Evolutionary conservation across 2,888 invertebrate species (phyloP).

Genomic region (Nebria salina): DNA sequence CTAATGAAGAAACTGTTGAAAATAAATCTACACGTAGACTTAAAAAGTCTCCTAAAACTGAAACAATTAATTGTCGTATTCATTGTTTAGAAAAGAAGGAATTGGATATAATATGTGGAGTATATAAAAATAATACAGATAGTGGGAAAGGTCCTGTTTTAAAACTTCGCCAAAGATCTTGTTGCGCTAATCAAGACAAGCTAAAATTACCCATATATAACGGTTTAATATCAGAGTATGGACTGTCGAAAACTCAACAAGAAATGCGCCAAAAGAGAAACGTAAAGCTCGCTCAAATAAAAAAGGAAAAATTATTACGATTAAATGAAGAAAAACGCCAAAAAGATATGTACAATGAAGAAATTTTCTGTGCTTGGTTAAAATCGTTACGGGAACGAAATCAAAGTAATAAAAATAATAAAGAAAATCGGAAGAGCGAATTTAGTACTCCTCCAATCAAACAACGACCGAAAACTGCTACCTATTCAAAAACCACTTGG

Average conservation of each 20-base stretch:
- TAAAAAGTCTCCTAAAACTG: conserved; percentile 16
- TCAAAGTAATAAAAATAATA: conserved; percentile 29
- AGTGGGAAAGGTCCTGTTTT: conserved; percentile 56
- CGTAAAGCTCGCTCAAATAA: conserved; percentile 56
- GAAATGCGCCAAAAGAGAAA: conserved; percentile 60
- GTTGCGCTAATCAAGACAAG: conserved; percentile 59
- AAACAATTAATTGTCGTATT: conserved; percentile 56
- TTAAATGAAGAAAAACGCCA: conserved; percentile 61
- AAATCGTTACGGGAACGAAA: conserved; percentile 57
- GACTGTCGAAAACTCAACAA: conserved; percentile 63
- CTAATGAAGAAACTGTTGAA: conserved; percentile 18
- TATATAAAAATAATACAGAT: conserved; percentile 57
- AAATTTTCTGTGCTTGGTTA: conserved; percentile 67
- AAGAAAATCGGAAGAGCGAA: conserved; percentile 45
- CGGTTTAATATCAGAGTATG: conserved; percentile 67
- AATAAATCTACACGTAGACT: conserved; percentile 18
- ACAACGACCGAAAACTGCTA: conserved; percentile 57
- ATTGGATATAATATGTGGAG: conserved; percentile 56
- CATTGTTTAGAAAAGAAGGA: conserved; percentile 60
- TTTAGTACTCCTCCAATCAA: conserved; percentile 30
- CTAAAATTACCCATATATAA: conserved; percentile 64
- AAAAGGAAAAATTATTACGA: conserved; percentile 57
- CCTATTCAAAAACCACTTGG: conserved; percentile 52
- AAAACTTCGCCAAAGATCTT: conserved; percentile 58
- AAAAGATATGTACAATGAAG: conserved; percentile 65